A percentile compares a stretch with the other conserved stretches of the same genome.
phyloP scores from a whole-genome alignment of 2,888 invertebrate genomes.

The Acleris laterana region DNA sequence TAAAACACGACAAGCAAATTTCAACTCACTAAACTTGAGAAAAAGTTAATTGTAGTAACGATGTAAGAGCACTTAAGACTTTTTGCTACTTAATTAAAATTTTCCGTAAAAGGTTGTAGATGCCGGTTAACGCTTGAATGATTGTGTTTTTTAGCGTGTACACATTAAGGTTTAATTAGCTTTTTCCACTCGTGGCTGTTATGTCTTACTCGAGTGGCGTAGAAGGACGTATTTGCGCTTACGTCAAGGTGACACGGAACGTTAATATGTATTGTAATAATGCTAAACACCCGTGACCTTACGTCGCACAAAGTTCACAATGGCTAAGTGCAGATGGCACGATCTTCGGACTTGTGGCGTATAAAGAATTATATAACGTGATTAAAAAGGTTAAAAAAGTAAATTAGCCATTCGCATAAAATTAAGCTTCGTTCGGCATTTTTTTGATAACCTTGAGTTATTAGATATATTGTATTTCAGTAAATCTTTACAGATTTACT shows the following conservation, averaged over 20 bases:
- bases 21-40: slow-evolving; percentile 30
- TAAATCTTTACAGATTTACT: too few species aligned
- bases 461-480: too few species aligned
- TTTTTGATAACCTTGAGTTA: too few species aligned
- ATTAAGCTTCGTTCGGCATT: too few species aligned
- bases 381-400: neutral
- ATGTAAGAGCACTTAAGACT: slow-evolving; percentile 34
- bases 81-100: slow-evolving; percentile 38
- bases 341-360: slow-evolving; percentile 52
- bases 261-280: slow-evolving; percentile 79
- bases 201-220: slow-evolving; percentile 43
- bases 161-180: slow-evolving; percentile 52
- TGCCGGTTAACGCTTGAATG: slow-evolving; percentile 42
- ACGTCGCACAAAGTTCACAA: slow-evolving; percentile 77
- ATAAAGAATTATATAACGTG: neutral
- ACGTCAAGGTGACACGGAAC: slow-evolving; percentile 82
- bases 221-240: slow-evolving; percentile 65
- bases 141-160: slow-evolving; percentile 51
- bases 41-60: slow-evolving; percentile 38
- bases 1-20: neutral
- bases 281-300: slow-evolving; percentile 82
- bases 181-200: slow-evolving; percentile 40
- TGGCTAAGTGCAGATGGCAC: slow-evolving; percentile 64
- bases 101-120: slow-evolving; percentile 52
- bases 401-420: too few species aligned